Percentiles rank a stretch among this genome's conserved stretches.
Conservation (phyloP, 2,797 vertebrate genomes). For the Synaphobranchus kaupii region DNA sequence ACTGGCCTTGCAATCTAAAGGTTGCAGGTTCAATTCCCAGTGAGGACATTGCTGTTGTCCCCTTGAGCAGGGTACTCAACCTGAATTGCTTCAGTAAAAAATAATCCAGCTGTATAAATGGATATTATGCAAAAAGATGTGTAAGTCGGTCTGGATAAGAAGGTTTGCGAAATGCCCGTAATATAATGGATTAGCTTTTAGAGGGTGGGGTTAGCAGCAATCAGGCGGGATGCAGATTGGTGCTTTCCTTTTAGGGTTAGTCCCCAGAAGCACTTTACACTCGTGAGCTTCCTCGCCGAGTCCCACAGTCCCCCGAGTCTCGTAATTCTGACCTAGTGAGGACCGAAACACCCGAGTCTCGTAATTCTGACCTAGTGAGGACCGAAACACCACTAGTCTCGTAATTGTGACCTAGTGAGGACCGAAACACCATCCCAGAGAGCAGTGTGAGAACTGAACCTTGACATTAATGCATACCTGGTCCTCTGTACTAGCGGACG, state of each 20-base stretch:
- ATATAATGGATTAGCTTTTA: not conserved
- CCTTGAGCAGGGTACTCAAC: too few relatives aligned
- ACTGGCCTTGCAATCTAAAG: too few relatives aligned
- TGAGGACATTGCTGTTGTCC: too few relatives aligned
- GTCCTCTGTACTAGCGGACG: not conserved
- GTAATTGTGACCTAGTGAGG: too few relatives aligned
- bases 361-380: not conserved
- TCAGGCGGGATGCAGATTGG: not conserved
- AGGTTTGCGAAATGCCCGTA: too few relatives aligned
- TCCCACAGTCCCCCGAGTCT: not conserved
- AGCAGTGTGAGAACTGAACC: too few relatives aligned
- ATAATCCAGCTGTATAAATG: too few relatives aligned
- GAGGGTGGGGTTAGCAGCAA: not conserved
- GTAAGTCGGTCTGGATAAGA: too few relatives aligned
- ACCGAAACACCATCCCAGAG: too few relatives aligned
- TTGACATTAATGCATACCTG: not conserved
- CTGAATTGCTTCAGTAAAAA: too few relatives aligned
- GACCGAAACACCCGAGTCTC: not conserved
- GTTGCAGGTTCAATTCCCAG: too few relatives aligned
- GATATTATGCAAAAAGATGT: too few relatives aligned
- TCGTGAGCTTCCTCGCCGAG: not conserved
- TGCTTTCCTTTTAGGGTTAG: not conserved
- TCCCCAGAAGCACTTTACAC: not conserved
- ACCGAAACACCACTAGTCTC: not conserved
- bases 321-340: not conserved